phyloP scores from a whole-genome alignment of 2,113 vertebrate genomes.

The Oenanthe melanoleuca region DNA sequence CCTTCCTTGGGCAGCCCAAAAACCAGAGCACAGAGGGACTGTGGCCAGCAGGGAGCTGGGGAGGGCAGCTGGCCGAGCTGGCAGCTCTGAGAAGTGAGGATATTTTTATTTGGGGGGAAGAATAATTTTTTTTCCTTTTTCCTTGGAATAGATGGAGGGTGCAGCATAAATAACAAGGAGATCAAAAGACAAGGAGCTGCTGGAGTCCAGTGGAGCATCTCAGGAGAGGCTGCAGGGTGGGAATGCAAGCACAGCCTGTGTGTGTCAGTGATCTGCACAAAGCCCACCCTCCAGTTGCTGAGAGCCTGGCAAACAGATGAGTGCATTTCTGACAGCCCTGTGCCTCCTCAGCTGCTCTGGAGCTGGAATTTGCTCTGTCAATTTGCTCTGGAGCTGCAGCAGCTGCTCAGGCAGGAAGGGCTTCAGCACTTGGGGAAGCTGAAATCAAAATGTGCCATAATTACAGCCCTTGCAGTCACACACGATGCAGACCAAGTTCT shows the following conservation, averaged over 20 bases:
- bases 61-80: background rate
- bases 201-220: background rate
- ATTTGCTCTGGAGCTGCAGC: background rate
- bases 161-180: background rate
- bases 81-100: background rate
- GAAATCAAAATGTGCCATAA: background rate
- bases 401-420: background rate
- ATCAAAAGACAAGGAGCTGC: no score
- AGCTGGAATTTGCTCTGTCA: background rate
- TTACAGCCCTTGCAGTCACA: background rate
- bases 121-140: no score
- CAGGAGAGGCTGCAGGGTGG: background rate
- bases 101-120: rapidly evolving
- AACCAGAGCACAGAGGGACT: background rate
- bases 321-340: background rate
- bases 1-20: background rate
- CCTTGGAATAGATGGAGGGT: no score
- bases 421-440: background rate
- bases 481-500: background rate
- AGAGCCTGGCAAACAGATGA: background rate
- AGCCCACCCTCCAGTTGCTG: background rate
- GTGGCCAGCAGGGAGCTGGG: background rate
- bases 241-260: rapidly evolving
- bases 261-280: background rate
- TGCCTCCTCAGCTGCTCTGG: background rate